These are phyloP conservation scores for Sminthurinus signatus DNA, from an alignment of 1,140 invertebrate genomes.

Conservation along the genomic window DNA sequence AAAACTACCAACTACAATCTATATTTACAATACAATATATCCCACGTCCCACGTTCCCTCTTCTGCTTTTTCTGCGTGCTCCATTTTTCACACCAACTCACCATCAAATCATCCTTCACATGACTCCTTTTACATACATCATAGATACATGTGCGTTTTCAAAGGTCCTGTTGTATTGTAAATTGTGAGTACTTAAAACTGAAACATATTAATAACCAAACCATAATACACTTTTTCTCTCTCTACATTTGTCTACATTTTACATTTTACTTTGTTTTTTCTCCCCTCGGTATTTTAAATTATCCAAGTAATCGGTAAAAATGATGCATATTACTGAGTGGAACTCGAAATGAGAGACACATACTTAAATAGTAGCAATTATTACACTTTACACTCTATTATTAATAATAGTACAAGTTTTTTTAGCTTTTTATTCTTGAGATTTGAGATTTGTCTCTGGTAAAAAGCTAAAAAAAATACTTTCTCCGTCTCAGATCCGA, in stretches of 20 bases:
- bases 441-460: no score
- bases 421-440: no score
- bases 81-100: conserved; percentile 29
- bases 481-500: no score
- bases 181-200: not conserved
- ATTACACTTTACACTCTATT: not conserved
- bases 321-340: no score
- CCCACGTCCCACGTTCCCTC: conserved; percentile 7
- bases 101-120: conserved; percentile 18
- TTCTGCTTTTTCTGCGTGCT: no score
- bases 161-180: conserved; percentile 2
- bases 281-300: not conserved
- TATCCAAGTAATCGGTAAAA: no score
- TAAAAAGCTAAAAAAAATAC: no score
- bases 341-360: no score
- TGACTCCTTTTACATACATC: conserved; percentile 1
- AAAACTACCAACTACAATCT: no score
- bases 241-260: not conserved
- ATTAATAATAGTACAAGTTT: no score
- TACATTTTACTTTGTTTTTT: not conserved
- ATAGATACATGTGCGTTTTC: no score
- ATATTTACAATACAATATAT: conserved; percentile 2
- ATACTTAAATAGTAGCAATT: not conserved
- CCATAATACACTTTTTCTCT: not conserved
- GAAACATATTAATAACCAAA: not conserved